Base-by-base conservation (phyloP, 2,888 invertebrate genomes). In the Drosophila monieri region DNA sequence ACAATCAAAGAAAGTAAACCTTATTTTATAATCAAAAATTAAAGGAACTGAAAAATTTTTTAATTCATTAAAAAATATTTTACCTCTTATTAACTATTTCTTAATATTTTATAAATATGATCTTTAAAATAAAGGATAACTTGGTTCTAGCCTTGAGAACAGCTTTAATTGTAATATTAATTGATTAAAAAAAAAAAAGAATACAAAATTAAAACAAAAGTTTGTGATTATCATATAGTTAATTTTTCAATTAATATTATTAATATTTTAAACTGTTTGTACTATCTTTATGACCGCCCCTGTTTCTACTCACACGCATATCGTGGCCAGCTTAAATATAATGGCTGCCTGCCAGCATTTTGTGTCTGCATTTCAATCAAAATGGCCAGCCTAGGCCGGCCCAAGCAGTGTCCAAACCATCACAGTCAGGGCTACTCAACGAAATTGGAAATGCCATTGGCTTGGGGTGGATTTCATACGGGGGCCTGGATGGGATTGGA, bases 311-410 rank as follows among this genome's bases (percentile, higher is more conserved):
- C 60, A 60, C n/a, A 32, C 21, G 46, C 15, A 72, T 74, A 80
- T 79, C 80, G 79, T 69, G 76, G 65, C 58, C 78, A 69, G 86
- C 81, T 85, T 80, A 85, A 83, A 81, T 77, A 79, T 83, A 83
- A 85, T 85, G 84, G 74, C 80, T 80, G 86, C 76, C 80, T 73
- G 86, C 86, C 81, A 83, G 86, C 86, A 83, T 80, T 81, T 76
- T 83, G 65, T 72, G 83, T 73, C 76, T 78, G 77, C 76, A 60
- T 71, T 74, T 74, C 80, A 79, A 77, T 83, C 83, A 72, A 81
- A 81, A 61, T 71, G 85, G 79, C 67, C 79, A 65, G 76, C 66
- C 85, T 48, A 37, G 25, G 44, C 14, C 10, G 51, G 23, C 10
- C 35, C 14, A 37, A 43, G 52, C 53, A 73, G 60, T 74, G 85